A percentile compares a stretch with the other conserved stretches of the same genome.
phyloP scores from a whole-genome alignment of 2,797 vertebrate genomes.

The Falco rusticolus region DNA sequence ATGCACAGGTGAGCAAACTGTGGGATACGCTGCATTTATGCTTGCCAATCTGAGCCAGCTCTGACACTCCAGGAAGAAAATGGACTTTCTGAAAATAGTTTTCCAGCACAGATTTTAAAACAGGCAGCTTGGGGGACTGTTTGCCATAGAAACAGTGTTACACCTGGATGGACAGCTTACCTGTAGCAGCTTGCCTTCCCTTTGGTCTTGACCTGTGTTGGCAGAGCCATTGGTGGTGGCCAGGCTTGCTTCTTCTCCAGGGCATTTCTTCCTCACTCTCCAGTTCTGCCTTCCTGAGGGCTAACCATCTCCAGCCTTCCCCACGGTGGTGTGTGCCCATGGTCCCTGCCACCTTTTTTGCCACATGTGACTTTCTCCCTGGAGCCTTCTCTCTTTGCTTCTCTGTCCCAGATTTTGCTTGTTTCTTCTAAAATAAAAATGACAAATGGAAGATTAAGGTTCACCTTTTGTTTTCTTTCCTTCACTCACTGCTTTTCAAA shows the following conservation, averaged over 20 bases:
- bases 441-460: not conserved
- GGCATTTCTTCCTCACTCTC: not conserved
- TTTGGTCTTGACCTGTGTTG: not conserved
- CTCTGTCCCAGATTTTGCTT: not conserved
- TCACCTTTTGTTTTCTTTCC: not conserved
- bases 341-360: not conserved
- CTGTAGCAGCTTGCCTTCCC: not conserved
- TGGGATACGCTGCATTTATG: not conserved
- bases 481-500: not conserved
- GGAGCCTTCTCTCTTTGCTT: not conserved
- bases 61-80: not conserved
- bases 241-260: not conserved
- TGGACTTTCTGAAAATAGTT: not conserved
- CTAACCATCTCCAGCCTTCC: not conserved
- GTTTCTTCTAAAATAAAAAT: not conserved
- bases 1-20: not conserved
- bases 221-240: not conserved
- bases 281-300: not conserved
- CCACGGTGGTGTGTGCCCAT: not conserved
- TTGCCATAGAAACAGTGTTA: not conserved
- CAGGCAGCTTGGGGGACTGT: not conserved
- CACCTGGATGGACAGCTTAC: accelerated
- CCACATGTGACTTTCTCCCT: not conserved
- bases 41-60: not conserved
- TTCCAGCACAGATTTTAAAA: not conserved